Percentiles rank a stretch among this genome's conserved stretches.
Evolutionary conservation across 2,888 invertebrate genomes (phyloP).

Genomic region (Alentia gelatinosa): DNA sequence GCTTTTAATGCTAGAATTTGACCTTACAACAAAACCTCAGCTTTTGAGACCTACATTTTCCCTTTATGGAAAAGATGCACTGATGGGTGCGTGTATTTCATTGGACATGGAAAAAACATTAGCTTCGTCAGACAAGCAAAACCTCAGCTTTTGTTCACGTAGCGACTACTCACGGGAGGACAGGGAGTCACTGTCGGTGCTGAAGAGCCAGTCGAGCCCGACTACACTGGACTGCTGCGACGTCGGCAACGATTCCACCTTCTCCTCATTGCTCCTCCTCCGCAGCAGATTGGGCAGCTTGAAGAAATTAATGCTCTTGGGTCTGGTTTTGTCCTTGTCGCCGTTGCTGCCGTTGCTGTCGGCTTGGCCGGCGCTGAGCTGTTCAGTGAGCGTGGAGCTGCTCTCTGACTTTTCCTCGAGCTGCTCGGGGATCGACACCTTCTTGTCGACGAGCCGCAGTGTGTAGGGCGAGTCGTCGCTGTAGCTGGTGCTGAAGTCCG

Average conservation of each 20-base stretch:
- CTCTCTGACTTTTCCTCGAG: conserved; percentile 61
- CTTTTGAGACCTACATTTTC: too few relatives aligned
- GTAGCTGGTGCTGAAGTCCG: conserved; percentile 35
- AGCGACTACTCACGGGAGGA: conserved; percentile 65
- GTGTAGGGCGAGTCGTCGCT: not conserved
- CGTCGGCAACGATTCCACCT: conserved; percentile 48
- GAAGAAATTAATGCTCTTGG: conserved; percentile 49
- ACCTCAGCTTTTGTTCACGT: too few relatives aligned
- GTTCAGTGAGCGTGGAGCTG: conserved; percentile 65
- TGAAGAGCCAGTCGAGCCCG: conserved; percentile 86
- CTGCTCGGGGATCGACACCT: conserved; percentile 15
- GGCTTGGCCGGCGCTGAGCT: conserved; percentile 57
- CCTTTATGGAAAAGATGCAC: too few relatives aligned
- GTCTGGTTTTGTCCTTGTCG: conserved; percentile 60
- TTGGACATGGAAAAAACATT: too few relatives aligned
- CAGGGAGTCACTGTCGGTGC: conserved; percentile 75
- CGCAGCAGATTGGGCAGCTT: conserved; percentile 9
- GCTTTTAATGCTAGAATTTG: too few relatives aligned
- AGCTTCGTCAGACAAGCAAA: too few relatives aligned
- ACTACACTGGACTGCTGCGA: conserved; percentile 82
- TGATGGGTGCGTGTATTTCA: too few relatives aligned
- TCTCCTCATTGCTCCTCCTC: conserved; percentile 23
- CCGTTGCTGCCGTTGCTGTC: conserved; percentile 66
- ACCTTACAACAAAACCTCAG: too few relatives aligned
- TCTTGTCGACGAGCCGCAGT: not conserved